Conservation (phyloP, 2,113 vertebrate genomes). For the Oryzias javanicus region DNA sequence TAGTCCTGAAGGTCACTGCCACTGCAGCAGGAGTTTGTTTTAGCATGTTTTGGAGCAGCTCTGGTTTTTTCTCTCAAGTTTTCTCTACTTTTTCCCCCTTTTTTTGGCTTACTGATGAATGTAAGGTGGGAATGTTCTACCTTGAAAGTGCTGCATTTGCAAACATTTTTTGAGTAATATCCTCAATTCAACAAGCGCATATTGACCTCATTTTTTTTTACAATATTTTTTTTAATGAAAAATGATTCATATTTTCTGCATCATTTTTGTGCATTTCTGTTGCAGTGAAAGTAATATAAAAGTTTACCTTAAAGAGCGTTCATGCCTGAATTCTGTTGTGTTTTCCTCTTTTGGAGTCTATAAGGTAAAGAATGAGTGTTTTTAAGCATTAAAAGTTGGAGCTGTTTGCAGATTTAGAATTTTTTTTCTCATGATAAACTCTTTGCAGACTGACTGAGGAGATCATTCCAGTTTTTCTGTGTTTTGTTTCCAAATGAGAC, state of each 20-base stretch:
- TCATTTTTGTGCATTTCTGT: background rate
- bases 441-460: slow-evolving; percentile 29
- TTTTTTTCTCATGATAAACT: slow-evolving; percentile 55
- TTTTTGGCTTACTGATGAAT: too few species aligned
- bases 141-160: too few species aligned
- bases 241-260: background rate
- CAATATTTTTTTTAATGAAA: too few species aligned
- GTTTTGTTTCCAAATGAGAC: slow-evolving; percentile 21
- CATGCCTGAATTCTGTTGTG: slow-evolving; percentile 3
- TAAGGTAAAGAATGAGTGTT: slow-evolving; percentile 21
- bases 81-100: too few species aligned
- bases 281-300: background rate
- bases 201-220: too few species aligned
- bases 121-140: too few species aligned
- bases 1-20: too few species aligned
- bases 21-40: too few species aligned
- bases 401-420: slow-evolving; percentile 35
- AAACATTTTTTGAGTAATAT: too few species aligned
- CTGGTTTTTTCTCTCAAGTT: too few species aligned
- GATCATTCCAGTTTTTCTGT: slow-evolving; percentile 41
- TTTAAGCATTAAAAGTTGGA: slow-evolving; percentile 44
- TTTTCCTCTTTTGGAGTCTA: slow-evolving; percentile 23
- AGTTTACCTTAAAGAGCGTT: background rate
- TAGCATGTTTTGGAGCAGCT: too few species aligned
- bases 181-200: too few species aligned